phyloP scores from a whole-genome alignment of 2,113 vertebrate species.

The Ornithorhynchus anatinus region DNA sequence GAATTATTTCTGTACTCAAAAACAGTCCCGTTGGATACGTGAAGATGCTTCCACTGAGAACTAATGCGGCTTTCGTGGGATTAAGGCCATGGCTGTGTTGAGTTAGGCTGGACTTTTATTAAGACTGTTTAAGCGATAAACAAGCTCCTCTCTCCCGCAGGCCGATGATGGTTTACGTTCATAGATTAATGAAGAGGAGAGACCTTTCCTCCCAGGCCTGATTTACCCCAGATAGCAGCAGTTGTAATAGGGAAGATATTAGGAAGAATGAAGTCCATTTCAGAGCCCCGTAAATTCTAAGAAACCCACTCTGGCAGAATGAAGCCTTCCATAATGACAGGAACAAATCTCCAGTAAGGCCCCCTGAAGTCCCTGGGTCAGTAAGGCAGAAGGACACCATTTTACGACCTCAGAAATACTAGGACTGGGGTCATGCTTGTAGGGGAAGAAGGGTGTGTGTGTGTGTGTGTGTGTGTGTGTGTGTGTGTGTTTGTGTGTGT shows the following conservation, averaged over 20 bases:
- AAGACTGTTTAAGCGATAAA: background rate
- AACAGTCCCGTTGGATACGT: background rate
- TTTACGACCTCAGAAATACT: too few relatives aligned
- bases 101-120: background rate
- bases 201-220: background rate
- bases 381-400: too few relatives aligned
- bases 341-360: background rate
- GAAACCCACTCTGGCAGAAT: background rate
- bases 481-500: too few relatives aligned
- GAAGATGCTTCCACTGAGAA: background rate
- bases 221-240: background rate
- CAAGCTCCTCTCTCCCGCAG: background rate
- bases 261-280: background rate
- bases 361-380: background rate
- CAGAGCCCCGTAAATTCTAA: background rate
- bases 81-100: background rate
- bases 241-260: background rate
- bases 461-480: too few relatives aligned
- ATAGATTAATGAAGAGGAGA: background rate
- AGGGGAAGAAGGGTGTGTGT: too few relatives aligned
- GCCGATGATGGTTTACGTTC: background rate
- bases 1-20: constrained; percentile 6
- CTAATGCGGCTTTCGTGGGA: background rate
- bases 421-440: too few relatives aligned
- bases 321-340: background rate